Conservation (phyloP, 2,888 invertebrate species). For the Ichneumoninae sp. region DNA sequence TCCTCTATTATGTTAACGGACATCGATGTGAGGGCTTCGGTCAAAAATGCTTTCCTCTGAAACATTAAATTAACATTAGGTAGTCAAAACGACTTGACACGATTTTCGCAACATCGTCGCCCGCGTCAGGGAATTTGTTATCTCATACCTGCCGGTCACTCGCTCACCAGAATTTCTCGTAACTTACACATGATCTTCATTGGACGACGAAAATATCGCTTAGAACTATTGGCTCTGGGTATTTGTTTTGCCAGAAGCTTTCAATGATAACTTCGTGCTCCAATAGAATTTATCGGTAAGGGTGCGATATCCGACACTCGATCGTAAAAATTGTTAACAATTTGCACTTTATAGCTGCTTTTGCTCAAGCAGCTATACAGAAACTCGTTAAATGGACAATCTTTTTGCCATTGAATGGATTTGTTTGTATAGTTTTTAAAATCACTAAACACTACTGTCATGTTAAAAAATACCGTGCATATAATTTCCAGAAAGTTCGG, state of each 20-base stretch:
- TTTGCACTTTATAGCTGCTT: not conserved
- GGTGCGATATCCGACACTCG: not conserved
- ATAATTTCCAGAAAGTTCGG: not conserved
- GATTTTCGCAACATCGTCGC: not conserved
- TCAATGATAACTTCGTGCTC: not conserved
- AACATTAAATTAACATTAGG: conserved; percentile 72
- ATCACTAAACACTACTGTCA: not conserved
- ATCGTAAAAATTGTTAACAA: not conserved
- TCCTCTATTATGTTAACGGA: conserved; percentile 90
- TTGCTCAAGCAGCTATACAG: too few relatives aligned
- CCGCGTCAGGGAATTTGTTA: not conserved
- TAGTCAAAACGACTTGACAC: not conserved
- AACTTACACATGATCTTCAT: not conserved
- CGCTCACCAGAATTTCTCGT: not conserved
- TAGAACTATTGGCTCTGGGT: not conserved
- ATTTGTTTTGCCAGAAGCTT: not conserved
- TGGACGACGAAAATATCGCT: not conserved
- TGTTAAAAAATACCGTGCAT: not conserved
- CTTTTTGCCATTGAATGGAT: not conserved
- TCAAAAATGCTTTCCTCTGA: conserved; percentile 90
- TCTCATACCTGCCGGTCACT: not conserved
- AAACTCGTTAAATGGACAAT: not conserved
- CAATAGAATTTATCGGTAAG: not conserved
- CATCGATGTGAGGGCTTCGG: conserved; percentile 89
- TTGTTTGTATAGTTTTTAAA: not conserved